A percentile compares a stretch with the other conserved stretches of the same genome.
phyloP scores from a whole-genome alignment of 1,140 invertebrate genomes.

The Bombus picipes region DNA sequence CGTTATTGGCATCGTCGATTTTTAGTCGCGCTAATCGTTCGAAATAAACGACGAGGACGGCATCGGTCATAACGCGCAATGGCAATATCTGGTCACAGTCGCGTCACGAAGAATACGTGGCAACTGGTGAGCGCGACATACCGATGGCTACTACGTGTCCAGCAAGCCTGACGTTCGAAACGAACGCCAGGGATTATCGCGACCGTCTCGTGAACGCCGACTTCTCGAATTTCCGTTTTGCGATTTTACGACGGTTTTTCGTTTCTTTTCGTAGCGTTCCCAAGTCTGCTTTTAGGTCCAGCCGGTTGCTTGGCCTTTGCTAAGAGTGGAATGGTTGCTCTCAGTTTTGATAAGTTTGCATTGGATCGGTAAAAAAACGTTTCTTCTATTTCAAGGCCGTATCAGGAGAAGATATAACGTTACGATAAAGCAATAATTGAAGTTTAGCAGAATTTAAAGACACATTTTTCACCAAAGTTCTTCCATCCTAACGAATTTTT shows the following conservation, averaged over 20 bases:
- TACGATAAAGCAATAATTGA: too few relatives aligned
- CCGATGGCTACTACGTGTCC: conserved; percentile 40
- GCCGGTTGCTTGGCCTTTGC: background rate
- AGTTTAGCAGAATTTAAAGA: too few relatives aligned
- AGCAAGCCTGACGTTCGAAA: conserved; percentile 10
- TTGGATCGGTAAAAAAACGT: background rate
- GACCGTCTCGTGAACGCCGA: background rate
- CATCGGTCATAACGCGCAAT: background rate
- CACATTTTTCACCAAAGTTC: too few relatives aligned
- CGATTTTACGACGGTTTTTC: background rate
- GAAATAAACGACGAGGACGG: background rate
- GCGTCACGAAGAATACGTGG: conserved; percentile 47
- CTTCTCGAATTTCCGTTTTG: background rate
- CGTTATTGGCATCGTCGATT: background rate
- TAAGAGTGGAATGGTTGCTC: background rate
- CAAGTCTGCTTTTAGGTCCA: background rate
- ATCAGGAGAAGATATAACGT: background rate
- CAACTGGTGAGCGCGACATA: conserved; percentile 27
- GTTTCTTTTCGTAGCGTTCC: too few relatives aligned
- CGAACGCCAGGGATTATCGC: conserved; percentile 13
- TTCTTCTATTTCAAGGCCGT: background rate
- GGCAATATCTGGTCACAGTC: conserved; percentile 52
- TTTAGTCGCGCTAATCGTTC: conserved; percentile 15
- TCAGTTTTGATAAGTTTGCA: background rate
- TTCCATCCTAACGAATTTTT: too few relatives aligned